phyloP scores from a whole-genome alignment of 2,888 invertebrate species.

The Mechanitis messenoides region DNA sequence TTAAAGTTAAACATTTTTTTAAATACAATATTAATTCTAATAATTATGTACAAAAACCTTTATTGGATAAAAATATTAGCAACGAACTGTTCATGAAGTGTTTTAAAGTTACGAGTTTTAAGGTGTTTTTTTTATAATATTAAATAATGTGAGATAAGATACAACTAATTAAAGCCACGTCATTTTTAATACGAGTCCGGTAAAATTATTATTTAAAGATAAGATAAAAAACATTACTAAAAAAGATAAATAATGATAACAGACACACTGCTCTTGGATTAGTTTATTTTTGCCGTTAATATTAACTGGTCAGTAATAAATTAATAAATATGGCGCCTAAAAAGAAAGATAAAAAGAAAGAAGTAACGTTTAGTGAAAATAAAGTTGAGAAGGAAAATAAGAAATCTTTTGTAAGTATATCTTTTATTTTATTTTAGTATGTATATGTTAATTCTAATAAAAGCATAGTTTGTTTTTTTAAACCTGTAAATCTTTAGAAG shows the following conservation, averaged over 20 bases:
- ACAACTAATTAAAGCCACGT: slow-evolving; percentile 24
- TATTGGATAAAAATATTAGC: no score
- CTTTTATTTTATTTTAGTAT: no score
- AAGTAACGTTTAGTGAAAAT: slow-evolving; percentile 4
- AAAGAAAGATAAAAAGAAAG: slow-evolving; percentile 21
- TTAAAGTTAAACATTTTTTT: no score
- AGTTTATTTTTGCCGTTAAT: slow-evolving; percentile 21
- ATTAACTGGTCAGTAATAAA: slow-evolving; percentile 5
- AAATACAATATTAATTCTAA: no score
- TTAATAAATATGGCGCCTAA: slow-evolving; percentile 24
- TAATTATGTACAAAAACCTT: no score
- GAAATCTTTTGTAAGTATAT: slow-evolving; percentile 9
- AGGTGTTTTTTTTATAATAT: no score
- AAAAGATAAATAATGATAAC: slow-evolving; percentile 11
- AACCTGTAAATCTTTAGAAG: no score
- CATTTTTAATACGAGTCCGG: slow-evolving; percentile 11
- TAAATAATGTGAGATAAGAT: not conserved
- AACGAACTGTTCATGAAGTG: no score
- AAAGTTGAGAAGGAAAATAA: slow-evolving; percentile 8
- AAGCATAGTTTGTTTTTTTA: no score
- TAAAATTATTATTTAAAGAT: slow-evolving; percentile 26
- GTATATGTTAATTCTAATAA: not conserved
- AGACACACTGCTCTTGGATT: slow-evolving; percentile 11
- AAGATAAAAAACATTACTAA: not conserved
- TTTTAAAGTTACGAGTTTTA: no score